A percentile compares a stretch with the other conserved stretches of the same genome.
phyloP scores from a whole-genome alignment of 2,113 vertebrate genomes.

The Octodon degus region DNA sequence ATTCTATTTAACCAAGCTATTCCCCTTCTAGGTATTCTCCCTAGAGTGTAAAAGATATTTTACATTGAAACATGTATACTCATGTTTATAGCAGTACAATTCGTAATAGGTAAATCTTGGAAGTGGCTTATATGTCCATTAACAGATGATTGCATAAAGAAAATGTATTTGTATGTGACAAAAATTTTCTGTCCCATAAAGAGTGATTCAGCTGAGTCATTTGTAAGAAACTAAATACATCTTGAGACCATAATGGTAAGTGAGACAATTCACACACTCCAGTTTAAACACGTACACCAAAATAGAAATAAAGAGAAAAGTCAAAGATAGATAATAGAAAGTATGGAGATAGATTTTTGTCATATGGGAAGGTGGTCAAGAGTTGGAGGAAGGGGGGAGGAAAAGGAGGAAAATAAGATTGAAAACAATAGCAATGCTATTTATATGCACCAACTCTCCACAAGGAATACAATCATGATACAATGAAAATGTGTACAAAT shows the following conservation, averaged over 20 bases:
- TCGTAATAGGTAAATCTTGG: not conserved
- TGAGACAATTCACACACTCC: not conserved
- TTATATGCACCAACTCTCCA: not conserved
- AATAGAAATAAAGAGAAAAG: not conserved
- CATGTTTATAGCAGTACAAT: not conserved
- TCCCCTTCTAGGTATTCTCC: not conserved
- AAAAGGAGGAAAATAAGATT: not conserved
- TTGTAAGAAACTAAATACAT: not conserved
- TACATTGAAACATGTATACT: not conserved
- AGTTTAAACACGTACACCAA: not conserved
- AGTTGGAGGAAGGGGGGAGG: not conserved
- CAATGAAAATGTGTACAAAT: not conserved
- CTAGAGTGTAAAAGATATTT: not conserved
- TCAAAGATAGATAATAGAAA: not conserved
- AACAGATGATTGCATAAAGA: not conserved
- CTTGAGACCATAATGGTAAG: not conserved
- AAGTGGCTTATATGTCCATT: not conserved
- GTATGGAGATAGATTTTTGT: not conserved
- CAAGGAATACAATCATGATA: not conserved
- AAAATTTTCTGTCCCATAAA: not conserved
- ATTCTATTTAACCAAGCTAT: not conserved
- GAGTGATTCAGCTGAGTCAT: not conserved
- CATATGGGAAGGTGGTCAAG: not conserved
- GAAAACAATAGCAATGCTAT: not conserved
- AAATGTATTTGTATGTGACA: not conserved